These are phyloP conservation scores for Pseudolycoriella hygida DNA, from an alignment of 2,888 invertebrate genomes.

Conservation along the genomic window DNA sequence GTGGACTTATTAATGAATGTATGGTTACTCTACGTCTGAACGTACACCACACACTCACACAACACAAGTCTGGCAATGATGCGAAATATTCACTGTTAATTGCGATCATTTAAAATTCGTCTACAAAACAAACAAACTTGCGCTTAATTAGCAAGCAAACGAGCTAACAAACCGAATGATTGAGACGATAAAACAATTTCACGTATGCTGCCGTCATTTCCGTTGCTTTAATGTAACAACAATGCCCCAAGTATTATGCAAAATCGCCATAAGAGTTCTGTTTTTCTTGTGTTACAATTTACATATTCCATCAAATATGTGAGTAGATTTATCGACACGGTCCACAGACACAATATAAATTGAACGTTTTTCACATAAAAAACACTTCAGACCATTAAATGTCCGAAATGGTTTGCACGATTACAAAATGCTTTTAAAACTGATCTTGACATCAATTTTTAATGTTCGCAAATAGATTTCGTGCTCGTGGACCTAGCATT, in stretches of 20 bases:
- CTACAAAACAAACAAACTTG: neutral
- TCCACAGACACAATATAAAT: neutral
- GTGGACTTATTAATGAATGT: too few species aligned
- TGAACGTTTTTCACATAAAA: too few species aligned
- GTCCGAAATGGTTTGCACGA: too few species aligned
- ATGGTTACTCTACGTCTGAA: too few species aligned
- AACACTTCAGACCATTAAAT: too few species aligned
- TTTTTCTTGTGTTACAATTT: too few species aligned
- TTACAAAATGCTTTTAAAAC: too few species aligned
- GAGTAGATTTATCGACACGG: neutral
- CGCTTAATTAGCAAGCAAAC: neutral
- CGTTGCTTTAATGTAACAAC: slow-evolving; percentile 3
- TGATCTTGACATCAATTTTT: neutral
- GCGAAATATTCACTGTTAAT: too few species aligned
- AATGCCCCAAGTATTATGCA: slow-evolving; percentile 2
- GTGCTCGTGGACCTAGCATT: slow-evolving; percentile 59
- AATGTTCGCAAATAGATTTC: slow-evolving; percentile 31
- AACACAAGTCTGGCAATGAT: too few species aligned
- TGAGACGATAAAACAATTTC: slow-evolving; percentile 2
- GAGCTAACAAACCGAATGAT: neutral
- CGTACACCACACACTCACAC: too few species aligned
- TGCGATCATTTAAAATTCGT: too few species aligned
- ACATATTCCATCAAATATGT: too few species aligned
- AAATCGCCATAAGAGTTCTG: neutral
- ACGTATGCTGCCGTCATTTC: slow-evolving; percentile 13